These are phyloP conservation scores for Galerucella pusilla DNA, from an alignment of 2,888 invertebrate species.

Conservation along the genomic window DNA sequence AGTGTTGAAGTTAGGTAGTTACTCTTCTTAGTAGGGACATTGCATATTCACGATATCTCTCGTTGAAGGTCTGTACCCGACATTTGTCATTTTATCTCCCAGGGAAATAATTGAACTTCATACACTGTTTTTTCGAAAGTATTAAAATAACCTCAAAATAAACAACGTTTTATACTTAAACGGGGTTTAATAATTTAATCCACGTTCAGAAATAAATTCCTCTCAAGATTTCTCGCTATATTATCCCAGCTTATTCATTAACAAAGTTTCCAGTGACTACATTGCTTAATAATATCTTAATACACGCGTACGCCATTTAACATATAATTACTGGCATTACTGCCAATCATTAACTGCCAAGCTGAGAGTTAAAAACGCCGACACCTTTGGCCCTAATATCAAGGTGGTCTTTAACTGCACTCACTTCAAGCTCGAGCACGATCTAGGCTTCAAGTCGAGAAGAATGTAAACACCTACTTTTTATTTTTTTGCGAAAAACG, in stretches of 20 bases:
- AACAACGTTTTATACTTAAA: too few relatives aligned
- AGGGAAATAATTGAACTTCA: constrained; percentile 5
- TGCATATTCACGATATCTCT: constrained; percentile 33
- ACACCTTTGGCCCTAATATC: constrained; percentile 47
- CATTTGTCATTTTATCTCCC: constrained; percentile 15
- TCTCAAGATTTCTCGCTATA: background rate
- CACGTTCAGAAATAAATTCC: too few relatives aligned
- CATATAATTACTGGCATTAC: constrained; percentile 28
- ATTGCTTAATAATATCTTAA: constrained; percentile 29
- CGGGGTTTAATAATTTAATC: too few relatives aligned
- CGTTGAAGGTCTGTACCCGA: constrained; percentile 28
- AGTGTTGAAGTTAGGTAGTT: constrained; percentile 39
- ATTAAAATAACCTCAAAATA: too few relatives aligned
- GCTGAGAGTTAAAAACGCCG: constrained; percentile 30
- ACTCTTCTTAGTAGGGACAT: constrained; percentile 32
- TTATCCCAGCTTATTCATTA: constrained; percentile 28
- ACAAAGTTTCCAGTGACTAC: constrained; percentile 25
- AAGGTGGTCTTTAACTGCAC: constrained; percentile 48
- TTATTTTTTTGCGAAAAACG: background rate
- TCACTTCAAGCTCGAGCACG: constrained; percentile 31
- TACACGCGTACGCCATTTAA: constrained; percentile 21
- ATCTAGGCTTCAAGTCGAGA: background rate
- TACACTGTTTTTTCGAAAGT: background rate
- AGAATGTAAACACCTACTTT: constrained; percentile 25
- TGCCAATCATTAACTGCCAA: constrained; percentile 29